Evolutionary conservation across 2,888 invertebrate species (phyloP).

Genomic region (Cosmia pyralina): DNA sequence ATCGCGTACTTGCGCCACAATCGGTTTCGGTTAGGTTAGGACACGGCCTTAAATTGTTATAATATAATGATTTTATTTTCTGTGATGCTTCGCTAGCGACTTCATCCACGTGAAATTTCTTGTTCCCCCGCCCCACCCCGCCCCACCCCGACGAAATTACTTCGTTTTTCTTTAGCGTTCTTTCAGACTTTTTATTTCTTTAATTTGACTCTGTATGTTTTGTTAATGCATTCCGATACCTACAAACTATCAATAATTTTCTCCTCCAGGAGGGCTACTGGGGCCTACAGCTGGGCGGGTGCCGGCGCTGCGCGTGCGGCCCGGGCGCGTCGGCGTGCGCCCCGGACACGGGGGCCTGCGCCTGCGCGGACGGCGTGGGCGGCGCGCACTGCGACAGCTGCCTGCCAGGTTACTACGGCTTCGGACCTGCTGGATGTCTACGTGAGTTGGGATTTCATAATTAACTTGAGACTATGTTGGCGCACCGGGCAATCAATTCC

Average conservation of each 20-base stretch:
- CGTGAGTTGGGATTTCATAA: slow-evolving; percentile 85
- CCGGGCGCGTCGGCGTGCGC: slow-evolving; percentile 94
- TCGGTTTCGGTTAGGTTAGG: neutral
- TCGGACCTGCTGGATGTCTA: slow-evolving; percentile 94
- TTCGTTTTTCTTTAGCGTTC: too few species aligned
- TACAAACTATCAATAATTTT: neutral
- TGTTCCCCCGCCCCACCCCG: too few species aligned
- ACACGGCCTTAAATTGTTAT: too few species aligned
- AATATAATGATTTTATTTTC: too few species aligned
- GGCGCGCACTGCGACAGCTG: slow-evolving; percentile 94
- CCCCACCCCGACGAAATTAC: too few species aligned
- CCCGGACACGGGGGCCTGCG: slow-evolving; percentile 93
- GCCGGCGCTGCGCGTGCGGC: slow-evolving; percentile 95
- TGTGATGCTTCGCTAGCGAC: too few species aligned
- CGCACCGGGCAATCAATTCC: too few species aligned
- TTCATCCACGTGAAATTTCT: too few species aligned
- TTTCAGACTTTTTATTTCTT: too few species aligned
- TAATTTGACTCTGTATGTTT: neutral
- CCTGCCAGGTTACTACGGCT: slow-evolving; percentile 94
- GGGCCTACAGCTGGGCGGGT: slow-evolving; percentile 94
- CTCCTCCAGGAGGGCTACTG: slow-evolving; percentile 92
- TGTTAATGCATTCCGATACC: neutral
- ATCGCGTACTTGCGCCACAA: too few species aligned
- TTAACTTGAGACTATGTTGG: neutral
- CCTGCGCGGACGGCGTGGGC: slow-evolving; percentile 94